Evolutionary conservation across 2,113 vertebrate species (phyloP).

Genomic region (Mormyrus lacerda): DNA sequence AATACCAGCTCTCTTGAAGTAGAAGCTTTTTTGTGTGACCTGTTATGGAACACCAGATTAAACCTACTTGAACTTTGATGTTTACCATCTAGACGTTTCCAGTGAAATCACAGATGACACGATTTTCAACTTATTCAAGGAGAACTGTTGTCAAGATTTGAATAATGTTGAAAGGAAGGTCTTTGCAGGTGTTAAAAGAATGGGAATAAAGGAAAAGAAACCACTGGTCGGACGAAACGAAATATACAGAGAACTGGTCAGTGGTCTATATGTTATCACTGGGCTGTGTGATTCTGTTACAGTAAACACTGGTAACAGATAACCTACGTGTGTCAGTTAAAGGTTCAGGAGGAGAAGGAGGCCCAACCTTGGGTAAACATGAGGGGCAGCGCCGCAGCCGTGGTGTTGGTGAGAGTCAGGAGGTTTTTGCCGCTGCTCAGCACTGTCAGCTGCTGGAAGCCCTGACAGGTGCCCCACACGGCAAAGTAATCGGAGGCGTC

Average conservation of each 20-base stretch:
- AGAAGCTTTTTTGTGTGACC: not conserved
- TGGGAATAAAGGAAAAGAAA: not conserved
- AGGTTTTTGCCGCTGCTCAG: constrained; percentile 71
- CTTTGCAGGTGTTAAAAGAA: not conserved
- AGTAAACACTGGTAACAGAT: not conserved
- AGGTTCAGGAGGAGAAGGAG: not conserved
- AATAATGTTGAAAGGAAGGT: not conserved
- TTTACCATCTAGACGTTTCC: not conserved
- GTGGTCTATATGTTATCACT: not conserved
- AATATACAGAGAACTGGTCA: not conserved
- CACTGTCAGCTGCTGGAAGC: constrained; percentile 75
- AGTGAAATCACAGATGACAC: not conserved
- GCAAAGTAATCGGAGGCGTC: constrained; percentile 83
- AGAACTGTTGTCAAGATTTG: not conserved
- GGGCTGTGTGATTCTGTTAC: not conserved
- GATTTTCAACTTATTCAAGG: not conserved
- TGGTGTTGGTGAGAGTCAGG: constrained; percentile 70
- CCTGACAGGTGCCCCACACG: constrained; percentile 89
- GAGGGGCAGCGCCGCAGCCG: constrained; percentile 63
- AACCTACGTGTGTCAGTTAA: not conserved
- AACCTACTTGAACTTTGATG: not conserved
- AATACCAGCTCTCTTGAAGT: not conserved
- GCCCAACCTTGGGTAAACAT: constrained; percentile 70
- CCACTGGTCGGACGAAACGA: not conserved
- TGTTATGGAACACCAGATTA: not conserved